Evolutionary conservation across 2,113 vertebrate species (phyloP).

Genomic region (Pycnonotus jocosus): DNA sequence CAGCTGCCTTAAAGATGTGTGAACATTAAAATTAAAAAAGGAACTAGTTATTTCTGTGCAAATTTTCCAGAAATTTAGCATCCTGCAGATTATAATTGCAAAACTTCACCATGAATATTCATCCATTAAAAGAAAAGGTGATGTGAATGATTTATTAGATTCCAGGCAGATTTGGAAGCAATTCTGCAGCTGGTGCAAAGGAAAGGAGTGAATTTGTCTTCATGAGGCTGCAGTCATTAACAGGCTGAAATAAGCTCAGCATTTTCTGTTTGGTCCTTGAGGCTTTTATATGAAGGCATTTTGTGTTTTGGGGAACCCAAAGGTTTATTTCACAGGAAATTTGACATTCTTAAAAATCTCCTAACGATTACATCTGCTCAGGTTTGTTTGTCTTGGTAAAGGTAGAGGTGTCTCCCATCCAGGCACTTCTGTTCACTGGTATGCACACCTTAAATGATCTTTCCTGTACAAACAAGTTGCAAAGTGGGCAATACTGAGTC

Average conservation of each 20-base stretch:
- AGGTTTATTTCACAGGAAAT: not conserved
- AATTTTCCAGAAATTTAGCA: constrained; percentile 8
- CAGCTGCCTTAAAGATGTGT: not conserved
- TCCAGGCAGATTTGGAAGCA: not conserved
- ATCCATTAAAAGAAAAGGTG: not conserved
- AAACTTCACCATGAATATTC: constrained; percentile 11
- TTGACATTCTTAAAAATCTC: not conserved
- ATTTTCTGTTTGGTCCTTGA: not conserved
- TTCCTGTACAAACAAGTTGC: not conserved
- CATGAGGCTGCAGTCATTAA: not conserved
- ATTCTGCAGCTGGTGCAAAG: not conserved
- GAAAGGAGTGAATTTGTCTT: not conserved
- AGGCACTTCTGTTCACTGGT: not conserved
- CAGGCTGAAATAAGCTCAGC: not conserved
- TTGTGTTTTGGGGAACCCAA: not conserved
- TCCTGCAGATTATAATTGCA: not conserved
- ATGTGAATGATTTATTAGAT: not conserved
- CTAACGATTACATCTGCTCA: not conserved
- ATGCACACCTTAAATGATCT: not conserved
- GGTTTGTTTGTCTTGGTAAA: not conserved
- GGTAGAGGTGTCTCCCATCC: not conserved
- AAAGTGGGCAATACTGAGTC: not conserved
- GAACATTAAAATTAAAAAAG: not conserved
- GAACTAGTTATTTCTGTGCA: not conserved
- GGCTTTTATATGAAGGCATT: not conserved